Evolutionary conservation across 1,140 invertebrate genomes (phyloP).

Genomic region (Teleogryllus occipitalis): DNA sequence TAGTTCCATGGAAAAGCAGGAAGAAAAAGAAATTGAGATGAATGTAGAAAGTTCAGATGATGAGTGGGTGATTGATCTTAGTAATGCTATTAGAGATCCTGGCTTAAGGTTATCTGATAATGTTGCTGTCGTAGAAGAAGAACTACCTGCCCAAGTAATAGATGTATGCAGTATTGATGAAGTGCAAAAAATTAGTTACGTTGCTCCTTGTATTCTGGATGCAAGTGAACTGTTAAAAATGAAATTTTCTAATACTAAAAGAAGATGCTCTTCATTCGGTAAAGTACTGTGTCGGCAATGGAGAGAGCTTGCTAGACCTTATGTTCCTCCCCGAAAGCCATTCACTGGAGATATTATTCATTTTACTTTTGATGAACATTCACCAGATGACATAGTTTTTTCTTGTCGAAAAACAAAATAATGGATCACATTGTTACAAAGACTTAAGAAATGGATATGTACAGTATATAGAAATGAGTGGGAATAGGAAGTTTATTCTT

Average conservation of each 20-base stretch:
- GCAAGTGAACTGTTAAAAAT: conserved; percentile 9
- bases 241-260: conserved; percentile 22
- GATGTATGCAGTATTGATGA: not conserved
- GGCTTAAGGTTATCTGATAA: conserved; percentile 12
- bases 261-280: conserved; percentile 39
- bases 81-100: not conserved
- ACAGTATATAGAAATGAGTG: too few species aligned
- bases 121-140: too few species aligned
- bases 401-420: not conserved
- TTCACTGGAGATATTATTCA: not conserved
- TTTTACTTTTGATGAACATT: not conserved
- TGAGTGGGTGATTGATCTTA: conserved; percentile 16
- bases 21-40: not conserved
- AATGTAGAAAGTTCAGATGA: conserved; percentile 7
- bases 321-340: not conserved
- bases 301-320: conserved; percentile 22
- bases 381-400: conserved; percentile 13
- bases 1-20: not conserved
- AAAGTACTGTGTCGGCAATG: conserved; percentile 40
- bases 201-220: not conserved
- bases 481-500: too few species aligned
- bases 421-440: not conserved
- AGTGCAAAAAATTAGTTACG: not conserved
- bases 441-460: too few species aligned
- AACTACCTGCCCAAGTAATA: not conserved